phyloP scores from a whole-genome alignment of 2,888 invertebrate genomes.

The Gymnoscelis rufifasciata region DNA sequence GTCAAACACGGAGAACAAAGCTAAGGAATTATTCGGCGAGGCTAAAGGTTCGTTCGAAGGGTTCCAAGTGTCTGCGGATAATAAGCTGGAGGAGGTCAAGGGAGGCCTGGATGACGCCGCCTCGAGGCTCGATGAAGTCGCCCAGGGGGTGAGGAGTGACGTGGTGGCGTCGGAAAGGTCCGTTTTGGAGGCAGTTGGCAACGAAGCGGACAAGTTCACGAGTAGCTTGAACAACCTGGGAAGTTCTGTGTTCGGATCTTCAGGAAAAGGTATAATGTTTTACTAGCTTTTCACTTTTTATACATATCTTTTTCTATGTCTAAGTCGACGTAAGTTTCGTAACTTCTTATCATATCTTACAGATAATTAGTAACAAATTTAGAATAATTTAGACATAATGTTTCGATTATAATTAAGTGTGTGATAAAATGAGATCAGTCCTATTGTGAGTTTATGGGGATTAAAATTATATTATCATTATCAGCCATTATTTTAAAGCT shows the following conservation, averaged over 20 bases:
- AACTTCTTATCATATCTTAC: no score
- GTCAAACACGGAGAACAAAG: slow-evolving; percentile 49
- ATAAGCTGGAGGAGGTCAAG: slow-evolving; percentile 64
- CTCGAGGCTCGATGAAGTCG: slow-evolving; percentile 48
- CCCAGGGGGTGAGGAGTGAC: slow-evolving; percentile 37
- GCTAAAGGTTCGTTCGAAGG: slow-evolving; percentile 59
- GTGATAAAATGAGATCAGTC: no score
- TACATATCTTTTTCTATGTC: no score
- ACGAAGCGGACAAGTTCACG: slow-evolving; percentile 64
- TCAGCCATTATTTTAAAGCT: no score
- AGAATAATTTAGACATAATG: no score
- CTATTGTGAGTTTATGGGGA: no score
- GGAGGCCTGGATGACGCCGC: slow-evolving; percentile 49
- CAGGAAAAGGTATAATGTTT: slow-evolving; percentile 75
- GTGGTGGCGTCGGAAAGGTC: slow-evolving; percentile 42
- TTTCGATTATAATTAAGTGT: no score
- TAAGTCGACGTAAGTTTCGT: no score
- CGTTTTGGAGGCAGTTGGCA: slow-evolving; percentile 44
- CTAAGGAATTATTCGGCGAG: slow-evolving; percentile 57
- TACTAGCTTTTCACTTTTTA: no score
- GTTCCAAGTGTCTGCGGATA: slow-evolving; percentile 68
- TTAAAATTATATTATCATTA: no score
- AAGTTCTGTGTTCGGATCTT: slow-evolving; percentile 67
- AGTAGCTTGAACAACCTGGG: slow-evolving; percentile 70
- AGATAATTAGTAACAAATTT: no score